These are phyloP conservation scores for Mesorhabditis belari DNA, from an alignment of 2,888 invertebrate species.

Conservation along the genomic window DNA sequence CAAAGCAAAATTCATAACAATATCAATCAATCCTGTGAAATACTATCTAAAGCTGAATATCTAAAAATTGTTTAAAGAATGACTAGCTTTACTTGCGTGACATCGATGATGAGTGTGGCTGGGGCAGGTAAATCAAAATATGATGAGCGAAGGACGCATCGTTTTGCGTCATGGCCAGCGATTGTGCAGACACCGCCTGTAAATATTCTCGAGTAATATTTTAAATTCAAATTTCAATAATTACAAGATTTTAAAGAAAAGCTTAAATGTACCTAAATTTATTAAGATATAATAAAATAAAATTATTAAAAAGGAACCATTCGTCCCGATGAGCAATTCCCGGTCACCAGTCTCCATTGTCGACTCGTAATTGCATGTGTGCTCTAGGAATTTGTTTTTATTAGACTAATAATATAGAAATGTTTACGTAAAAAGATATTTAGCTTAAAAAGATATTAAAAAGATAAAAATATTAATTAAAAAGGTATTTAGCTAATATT, in stretches of 20 bases:
- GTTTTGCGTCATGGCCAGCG: conserved; percentile 8
- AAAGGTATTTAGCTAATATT: too few species aligned
- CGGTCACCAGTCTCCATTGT: conserved; percentile 19
- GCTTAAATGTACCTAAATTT: too few species aligned
- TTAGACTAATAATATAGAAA: neutral
- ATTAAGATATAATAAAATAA: neutral
- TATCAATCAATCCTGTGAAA: too few species aligned
- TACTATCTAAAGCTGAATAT: too few species aligned
- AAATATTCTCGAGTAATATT: too few species aligned
- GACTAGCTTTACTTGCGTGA: conserved; percentile 10
- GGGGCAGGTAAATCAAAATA: conserved; percentile 23
- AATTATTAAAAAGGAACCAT: conserved; percentile 1
- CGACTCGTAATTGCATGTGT: conserved; percentile 22
- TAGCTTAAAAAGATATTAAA: too few species aligned
- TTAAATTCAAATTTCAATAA: too few species aligned
- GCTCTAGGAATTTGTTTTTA: conserved; percentile 8
- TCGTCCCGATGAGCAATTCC: conserved; percentile 6
- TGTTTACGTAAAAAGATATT: neutral
- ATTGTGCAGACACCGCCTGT: neutral
- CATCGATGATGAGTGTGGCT: conserved; percentile 15
- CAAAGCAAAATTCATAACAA: too few species aligned
- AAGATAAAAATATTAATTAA: too few species aligned
- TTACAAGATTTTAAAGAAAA: too few species aligned
- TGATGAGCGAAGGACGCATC: conserved; percentile 17
- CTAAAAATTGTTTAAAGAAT: neutral